Base-by-base conservation (phyloP, 2,888 invertebrate species). In the Thymelicus sylvestris region DNA sequence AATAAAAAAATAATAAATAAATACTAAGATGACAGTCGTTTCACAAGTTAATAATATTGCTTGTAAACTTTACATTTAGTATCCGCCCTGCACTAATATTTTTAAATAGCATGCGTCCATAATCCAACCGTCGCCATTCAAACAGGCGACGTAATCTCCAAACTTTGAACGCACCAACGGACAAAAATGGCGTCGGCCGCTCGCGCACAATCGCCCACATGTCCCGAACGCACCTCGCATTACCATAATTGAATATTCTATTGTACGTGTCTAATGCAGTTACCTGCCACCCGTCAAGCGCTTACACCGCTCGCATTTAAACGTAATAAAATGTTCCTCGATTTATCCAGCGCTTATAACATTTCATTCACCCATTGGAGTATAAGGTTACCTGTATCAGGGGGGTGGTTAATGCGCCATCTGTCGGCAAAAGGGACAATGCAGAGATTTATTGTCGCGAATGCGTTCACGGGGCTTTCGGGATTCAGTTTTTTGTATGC, bases 401-500 rank as follows among this genome's bases (percentile, higher is more conserved):
- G 76, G 73, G 86, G 83, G 83, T 79, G 81, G 80, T 75, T 77
- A 81, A 79, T 79, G 79, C 85, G 87, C 91, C 92, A 91, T 91
- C 92, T 92, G 92, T 87, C 92, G 90, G 75, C 84, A 80, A 76
- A 74, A 79, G 83, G 84, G 84, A 87, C 90, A 90, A 87, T 86
- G 83, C 86, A 80, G 83, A 86, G 91, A 91, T 92, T 91, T 90
- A 92, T 91, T 89, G 91, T 88, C 84, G 86, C 91, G 81, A 88
- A 87, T 85, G 88, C 86, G 88, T 87, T 89, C 86, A 85, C 85
- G 83, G 83, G 88, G 83, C 82, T 87, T 87, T 87, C 81, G 84
- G 87, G 86, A 85, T 86, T 83, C 83, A 77, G 83, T 91, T 92
- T 92, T 92, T 92, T 91, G 90, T 80, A 78, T 83, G 88, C 91